Evolutionary conservation across 2,888 invertebrate genomes (phyloP).

Genomic region (Drosophila antonietae): DNA sequence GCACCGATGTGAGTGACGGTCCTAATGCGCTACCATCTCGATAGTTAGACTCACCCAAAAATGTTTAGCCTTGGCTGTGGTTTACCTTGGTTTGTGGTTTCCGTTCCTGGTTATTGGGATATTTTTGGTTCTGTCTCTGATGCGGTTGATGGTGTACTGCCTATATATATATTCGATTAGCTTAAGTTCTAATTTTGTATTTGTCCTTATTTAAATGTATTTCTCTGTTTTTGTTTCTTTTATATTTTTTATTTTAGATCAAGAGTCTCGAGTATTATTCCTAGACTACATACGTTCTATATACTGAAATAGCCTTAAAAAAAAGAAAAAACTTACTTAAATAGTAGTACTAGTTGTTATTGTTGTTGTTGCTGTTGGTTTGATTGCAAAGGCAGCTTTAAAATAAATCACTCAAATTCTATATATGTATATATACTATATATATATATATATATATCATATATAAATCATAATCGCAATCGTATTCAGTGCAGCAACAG

Average conservation of each 20-base stretch:
- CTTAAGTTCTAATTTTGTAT: slow-evolving; percentile 7
- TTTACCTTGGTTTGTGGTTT: neutral
- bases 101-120: slow-evolving; percentile 20
- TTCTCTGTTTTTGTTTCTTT: slow-evolving; percentile 44
- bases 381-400: slow-evolving; percentile 36
- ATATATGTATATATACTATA: neutral
- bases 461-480: neutral
- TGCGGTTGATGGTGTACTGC: neutral
- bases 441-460: neutral
- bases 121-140: neutral
- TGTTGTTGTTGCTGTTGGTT: neutral
- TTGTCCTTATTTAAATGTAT: slow-evolving; percentile 31
- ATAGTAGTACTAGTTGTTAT: neutral
- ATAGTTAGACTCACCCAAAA: neutral
- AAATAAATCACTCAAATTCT: neutral
- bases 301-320: slow-evolving; percentile 3
- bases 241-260: slow-evolving; percentile 82
- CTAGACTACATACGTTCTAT: slow-evolving; percentile 46
- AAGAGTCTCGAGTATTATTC: slow-evolving; percentile 80
- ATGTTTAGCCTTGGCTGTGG: neutral
- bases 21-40: neutral
- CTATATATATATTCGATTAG: neutral
- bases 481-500: neutral
- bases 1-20: slow-evolving; percentile 79
- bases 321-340: slow-evolving; percentile 7